Evolutionary conservation across 2,888 invertebrate genomes (phyloP).

Genomic region (Metacarcinus magister): DNA sequence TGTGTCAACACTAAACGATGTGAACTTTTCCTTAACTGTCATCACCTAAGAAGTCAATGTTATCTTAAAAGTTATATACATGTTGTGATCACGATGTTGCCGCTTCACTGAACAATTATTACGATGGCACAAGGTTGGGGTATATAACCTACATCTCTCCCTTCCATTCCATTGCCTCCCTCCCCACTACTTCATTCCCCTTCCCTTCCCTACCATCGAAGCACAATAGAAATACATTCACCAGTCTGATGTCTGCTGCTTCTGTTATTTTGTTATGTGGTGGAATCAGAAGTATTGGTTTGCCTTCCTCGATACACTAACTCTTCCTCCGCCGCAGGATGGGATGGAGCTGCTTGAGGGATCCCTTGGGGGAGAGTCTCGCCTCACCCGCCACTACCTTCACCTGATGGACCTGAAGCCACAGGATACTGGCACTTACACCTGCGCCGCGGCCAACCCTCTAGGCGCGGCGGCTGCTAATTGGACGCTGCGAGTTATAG

Average conservation of each 20-base stretch:
- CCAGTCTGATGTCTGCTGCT: background rate
- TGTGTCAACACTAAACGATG: background rate
- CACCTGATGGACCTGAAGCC: slow-evolving; percentile 72
- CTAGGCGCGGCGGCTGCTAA: slow-evolving; percentile 77
- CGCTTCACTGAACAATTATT: background rate
- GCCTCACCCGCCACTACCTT: slow-evolving; percentile 72
- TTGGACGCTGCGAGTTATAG: slow-evolving; percentile 77
- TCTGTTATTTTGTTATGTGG: background rate
- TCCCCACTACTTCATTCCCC: background rate
- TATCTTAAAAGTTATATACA: background rate
- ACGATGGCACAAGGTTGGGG: background rate
- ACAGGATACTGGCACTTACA: slow-evolving; percentile 77
- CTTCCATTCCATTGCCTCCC: background rate
- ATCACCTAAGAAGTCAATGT: background rate
- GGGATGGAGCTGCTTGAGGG: slow-evolving; percentile 70
- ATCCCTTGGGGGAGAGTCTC: slow-evolving; percentile 66
- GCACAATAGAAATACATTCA: background rate
- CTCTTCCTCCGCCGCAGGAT: slow-evolving; percentile 61
- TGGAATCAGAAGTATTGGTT: background rate
- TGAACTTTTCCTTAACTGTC: background rate
- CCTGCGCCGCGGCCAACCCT: slow-evolving; percentile 77
- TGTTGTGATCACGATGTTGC: background rate
- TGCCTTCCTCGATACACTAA: background rate
- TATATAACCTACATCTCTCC: background rate
- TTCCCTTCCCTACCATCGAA: background rate